Percentiles rank a stretch among this genome's conserved stretches.
phyloP scores from a whole-genome alignment of 1,140 invertebrate genomes.

The Zaprionus ornatus region DNA sequence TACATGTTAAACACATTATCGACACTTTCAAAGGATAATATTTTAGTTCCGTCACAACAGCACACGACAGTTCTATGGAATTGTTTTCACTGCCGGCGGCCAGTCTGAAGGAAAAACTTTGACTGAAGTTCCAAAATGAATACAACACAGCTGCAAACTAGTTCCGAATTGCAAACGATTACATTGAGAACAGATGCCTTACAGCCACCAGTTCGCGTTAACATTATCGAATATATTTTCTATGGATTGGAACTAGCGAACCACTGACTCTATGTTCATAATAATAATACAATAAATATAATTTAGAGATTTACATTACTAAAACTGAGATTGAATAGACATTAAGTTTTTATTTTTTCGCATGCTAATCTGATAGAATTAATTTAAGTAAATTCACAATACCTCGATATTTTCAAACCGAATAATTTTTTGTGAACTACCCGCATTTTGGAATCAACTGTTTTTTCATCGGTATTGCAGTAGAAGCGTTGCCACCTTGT shows the following conservation, averaged over 20 bases:
- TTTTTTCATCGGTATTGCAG: background rate
- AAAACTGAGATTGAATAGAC: background rate
- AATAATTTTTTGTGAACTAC: background rate
- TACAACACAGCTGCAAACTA: slow-evolving; percentile 6
- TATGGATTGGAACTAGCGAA: background rate
- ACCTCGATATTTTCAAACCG: background rate
- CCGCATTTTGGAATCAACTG: background rate
- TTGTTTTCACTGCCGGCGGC: background rate
- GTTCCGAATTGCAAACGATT: background rate
- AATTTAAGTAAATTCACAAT: background rate
- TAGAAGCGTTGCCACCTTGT: slow-evolving; percentile 9
- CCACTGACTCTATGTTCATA: slow-evolving; percentile 7
- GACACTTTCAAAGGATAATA: background rate
- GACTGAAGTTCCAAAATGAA: slow-evolving; percentile 6
- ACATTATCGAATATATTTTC: slow-evolving; percentile 1
- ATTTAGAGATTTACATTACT: background rate
- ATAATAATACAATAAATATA: background rate
- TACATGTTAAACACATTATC: background rate
- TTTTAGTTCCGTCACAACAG: background rate
- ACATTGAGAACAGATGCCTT: background rate
- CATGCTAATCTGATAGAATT: background rate
- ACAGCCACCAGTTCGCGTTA: background rate
- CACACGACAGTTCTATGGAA: background rate
- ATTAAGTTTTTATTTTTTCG: background rate
- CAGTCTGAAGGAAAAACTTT: background rate